These are phyloP conservation scores for Holothuria leucospilota DNA, from an alignment of 53 echinoderm and acorn worm species.

Conservation along the genomic window DNA sequence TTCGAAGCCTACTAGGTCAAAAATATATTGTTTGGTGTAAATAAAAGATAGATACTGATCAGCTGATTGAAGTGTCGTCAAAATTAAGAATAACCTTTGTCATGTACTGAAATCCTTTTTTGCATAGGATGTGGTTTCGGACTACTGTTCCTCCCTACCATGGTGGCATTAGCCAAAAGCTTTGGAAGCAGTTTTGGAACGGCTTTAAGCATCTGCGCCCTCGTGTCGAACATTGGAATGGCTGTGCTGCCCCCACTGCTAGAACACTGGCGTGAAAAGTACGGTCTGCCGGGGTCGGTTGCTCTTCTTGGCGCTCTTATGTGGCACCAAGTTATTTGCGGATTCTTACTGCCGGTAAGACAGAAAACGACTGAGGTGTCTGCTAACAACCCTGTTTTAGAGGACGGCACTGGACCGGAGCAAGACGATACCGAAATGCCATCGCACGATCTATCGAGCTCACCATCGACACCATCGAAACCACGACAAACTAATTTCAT, in stretches of 20 bases:
- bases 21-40: too few relatives aligned
- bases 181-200: not conserved
- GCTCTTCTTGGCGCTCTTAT: not conserved
- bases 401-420: not conserved
- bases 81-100: too few relatives aligned
- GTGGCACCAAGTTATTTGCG: not conserved
- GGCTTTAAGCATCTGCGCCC: not conserved
- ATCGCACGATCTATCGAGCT: too few relatives aligned
- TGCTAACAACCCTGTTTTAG: not conserved
- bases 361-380: too few relatives aligned
- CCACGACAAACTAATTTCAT: too few relatives aligned
- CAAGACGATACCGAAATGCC: not conserved
- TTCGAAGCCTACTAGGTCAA: too few relatives aligned
- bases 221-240: not conserved
- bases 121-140: not conserved
- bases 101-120: too few relatives aligned
- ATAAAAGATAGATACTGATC: too few relatives aligned
- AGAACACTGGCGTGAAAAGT: slow-evolving; percentile 11
- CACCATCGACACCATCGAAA: too few relatives aligned
- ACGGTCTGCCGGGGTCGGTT: slow-evolving; percentile 7
- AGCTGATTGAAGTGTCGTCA: too few relatives aligned
- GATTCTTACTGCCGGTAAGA: not conserved
- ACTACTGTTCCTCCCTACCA: not conserved
- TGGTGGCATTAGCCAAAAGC: not conserved
- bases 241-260: not conserved